Base-by-base conservation (phyloP, 2,797 vertebrate species). In the Sandelia bainsii region DNA sequence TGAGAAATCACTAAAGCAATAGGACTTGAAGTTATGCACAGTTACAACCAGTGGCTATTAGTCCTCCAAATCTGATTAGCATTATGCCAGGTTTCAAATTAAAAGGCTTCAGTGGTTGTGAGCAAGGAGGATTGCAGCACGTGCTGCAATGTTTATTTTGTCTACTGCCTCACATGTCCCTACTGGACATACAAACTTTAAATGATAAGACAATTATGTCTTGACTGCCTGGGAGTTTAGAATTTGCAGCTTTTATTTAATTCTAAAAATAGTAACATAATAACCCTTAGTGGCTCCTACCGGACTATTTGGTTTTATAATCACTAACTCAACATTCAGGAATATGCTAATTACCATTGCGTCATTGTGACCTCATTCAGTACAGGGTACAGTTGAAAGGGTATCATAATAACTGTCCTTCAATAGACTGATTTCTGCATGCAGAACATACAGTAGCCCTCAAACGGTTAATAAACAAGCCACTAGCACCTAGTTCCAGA, bases 1-100 rank as follows among this genome's bases (percentile, higher is more conserved):
- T 34, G 57, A 63, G 69, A 81, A 80, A 71, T 72, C 68, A 44
- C 59, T 20, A 66, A 53, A 62, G 57, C 60, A 72, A 73, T 58
- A 11, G 64, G 49, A 75, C 25, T 39, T 10, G 11, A 39, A 60
- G 27, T 59, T 46, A 64, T 32, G n/a, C 39, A 46, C 20, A 69
- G 58, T 46, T 70, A 59, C 27, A 1, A 58, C 44, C 29, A 29
- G 27, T 8, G 20, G 27, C 22, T 5, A 22, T 57, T 3, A 45
- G 20, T 50, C 22, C 57, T 54, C 8, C 32, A 60, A 54, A 50
- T 67, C 19, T 17, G 22, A 56, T 52, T 48, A 23, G 20, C 42
- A 20, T 46, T 19, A 48, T 27, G 2, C 16, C 8, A 17, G 1
- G 8, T 60, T 58, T 50, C 8, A 22, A 34, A 29, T 8, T 40